phyloP scores from a whole-genome alignment of 1,140 invertebrate species.

The Magallana angulata region DNA sequence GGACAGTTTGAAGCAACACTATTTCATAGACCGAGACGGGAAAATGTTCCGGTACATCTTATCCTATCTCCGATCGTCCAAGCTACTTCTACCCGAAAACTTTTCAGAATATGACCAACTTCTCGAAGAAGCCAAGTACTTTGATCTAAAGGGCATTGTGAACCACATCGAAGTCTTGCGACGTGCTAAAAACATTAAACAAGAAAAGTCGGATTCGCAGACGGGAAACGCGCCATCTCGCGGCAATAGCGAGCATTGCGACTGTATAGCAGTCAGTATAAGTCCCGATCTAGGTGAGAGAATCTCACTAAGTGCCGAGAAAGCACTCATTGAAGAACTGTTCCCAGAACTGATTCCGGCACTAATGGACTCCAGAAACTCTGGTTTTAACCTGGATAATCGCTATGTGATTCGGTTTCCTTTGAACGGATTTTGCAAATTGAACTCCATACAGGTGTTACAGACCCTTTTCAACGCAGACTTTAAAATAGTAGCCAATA shows the following conservation, averaged over 20 bases:
- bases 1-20: constrained; percentile 97
- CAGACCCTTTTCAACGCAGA: constrained; percentile 91
- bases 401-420: constrained; percentile 93
- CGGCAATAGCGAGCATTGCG: constrained; percentile 72
- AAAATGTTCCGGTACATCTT: constrained; percentile 97
- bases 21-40: constrained; percentile 97
- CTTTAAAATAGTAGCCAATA: constrained; percentile 90
- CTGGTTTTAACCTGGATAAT: constrained; percentile 91
- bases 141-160: constrained; percentile 87
- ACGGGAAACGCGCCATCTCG: neutral
- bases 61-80: constrained; percentile 95
- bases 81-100: constrained; percentile 91
- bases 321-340: constrained; percentile 87
- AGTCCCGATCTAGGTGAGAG: constrained; percentile 93
- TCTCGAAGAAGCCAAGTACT: constrained; percentile 95
- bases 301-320: constrained; percentile 91
- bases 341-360: constrained; percentile 93
- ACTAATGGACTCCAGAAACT: constrained; percentile 89
- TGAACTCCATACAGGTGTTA: constrained; percentile 94
- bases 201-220: constrained; percentile 62
- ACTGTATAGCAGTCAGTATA: constrained; percentile 92
- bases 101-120: constrained; percentile 93
- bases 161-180: constrained; percentile 86
- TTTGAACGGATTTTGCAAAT: constrained; percentile 94
- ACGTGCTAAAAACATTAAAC: constrained; percentile 83